These are phyloP conservation scores for Emydocephalus ijimae DNA, from an alignment of 2,113 vertebrate genomes.

Conservation along the genomic window DNA sequence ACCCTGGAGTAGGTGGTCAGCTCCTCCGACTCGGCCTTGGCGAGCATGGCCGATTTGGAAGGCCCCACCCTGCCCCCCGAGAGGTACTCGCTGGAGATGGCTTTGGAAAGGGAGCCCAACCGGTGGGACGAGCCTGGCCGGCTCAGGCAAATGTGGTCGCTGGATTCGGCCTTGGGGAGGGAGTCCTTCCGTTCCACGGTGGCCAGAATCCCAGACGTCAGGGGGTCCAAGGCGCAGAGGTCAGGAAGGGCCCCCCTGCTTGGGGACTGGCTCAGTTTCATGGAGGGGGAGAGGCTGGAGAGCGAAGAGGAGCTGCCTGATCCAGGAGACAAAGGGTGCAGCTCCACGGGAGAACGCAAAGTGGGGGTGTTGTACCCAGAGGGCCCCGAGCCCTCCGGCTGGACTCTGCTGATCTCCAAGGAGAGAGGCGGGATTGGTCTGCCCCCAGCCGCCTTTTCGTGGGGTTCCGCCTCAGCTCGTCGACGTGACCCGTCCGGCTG, in stretches of 20 bases:
- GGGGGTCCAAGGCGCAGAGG: background rate
- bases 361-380: background rate
- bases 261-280: conserved; percentile 17
- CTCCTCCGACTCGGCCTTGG: conserved; percentile 25
- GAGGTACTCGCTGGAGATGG: conserved; percentile 59
- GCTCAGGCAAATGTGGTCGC: conserved; percentile 41
- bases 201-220: background rate
- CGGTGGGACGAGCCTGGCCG: conserved; percentile 27
- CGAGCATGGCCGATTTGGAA: background rate
- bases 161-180: conserved; percentile 52
- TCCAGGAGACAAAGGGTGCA: conserved; percentile 16
- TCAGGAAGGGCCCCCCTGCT: background rate
- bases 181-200: conserved; percentile 36
- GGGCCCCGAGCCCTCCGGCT: conserved; percentile 39
- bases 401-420: conserved; percentile 28
- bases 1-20: background rate
- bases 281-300: background rate
- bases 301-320: background rate
- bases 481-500: conserved; percentile 29
- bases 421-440: conserved; percentile 32
- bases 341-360: conserved; percentile 31
- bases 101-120: conserved; percentile 41
- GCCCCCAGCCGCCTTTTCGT: background rate
- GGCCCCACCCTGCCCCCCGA: conserved; percentile 5
- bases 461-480: background rate